Evolutionary conservation across 2,113 vertebrate genomes (phyloP).

Genomic region (Tychaedon coryphoeus): DNA sequence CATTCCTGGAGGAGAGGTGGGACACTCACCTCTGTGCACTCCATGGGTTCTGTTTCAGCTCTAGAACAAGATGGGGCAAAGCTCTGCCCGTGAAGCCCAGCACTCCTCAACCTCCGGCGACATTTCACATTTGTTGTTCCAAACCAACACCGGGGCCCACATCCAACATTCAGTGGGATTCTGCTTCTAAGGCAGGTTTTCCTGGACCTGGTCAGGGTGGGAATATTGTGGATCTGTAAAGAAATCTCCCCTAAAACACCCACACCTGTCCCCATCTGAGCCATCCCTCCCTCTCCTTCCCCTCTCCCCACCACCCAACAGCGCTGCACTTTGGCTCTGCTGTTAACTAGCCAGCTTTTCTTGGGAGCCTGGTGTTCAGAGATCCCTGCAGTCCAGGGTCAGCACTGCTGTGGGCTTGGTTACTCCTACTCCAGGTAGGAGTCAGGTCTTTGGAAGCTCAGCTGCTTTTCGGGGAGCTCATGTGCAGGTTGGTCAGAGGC

Average conservation of each 20-base stretch:
- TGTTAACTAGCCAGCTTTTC: background rate
- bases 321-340: background rate
- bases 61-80: background rate
- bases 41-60: background rate
- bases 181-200: background rate
- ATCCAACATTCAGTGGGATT: background rate
- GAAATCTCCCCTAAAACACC: background rate
- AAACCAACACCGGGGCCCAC: fast-evolving
- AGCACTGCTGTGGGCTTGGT: background rate
- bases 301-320: background rate
- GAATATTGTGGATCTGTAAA: background rate
- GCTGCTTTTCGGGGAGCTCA: background rate
- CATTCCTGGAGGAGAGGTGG: background rate
- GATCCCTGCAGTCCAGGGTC: background rate
- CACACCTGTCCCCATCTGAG: background rate
- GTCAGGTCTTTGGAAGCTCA: background rate
- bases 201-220: too few relatives aligned
- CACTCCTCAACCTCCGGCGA: fast-evolving
- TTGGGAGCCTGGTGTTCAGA: background rate
- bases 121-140: background rate
- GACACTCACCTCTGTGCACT: background rate
- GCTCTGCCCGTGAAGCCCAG: background rate
- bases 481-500: background rate
- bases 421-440: background rate
- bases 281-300: background rate